A percentile compares a stretch with the other conserved stretches of the same genome.
phyloP scores from a whole-genome alignment of 2,797 vertebrate species.

The Scleropages formosus region DNA sequence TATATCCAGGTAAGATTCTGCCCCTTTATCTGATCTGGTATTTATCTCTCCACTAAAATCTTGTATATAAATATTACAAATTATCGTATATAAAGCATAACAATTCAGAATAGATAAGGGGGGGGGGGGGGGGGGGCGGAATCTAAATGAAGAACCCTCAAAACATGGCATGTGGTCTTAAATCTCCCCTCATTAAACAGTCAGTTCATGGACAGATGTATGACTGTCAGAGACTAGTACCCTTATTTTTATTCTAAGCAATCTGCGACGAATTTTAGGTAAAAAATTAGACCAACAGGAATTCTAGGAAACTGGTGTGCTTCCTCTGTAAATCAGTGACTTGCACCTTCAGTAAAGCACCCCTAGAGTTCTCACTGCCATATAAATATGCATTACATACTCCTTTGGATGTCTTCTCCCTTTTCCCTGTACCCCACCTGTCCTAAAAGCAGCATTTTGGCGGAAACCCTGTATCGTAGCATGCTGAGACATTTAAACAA shows the following conservation, averaged over 20 bases:
- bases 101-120: too few relatives aligned
- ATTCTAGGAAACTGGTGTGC: not conserved
- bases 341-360: not conserved
- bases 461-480: constrained; percentile 11
- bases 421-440: not conserved
- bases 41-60: too few relatives aligned
- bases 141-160: not conserved
- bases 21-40: too few relatives aligned
- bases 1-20: too few relatives aligned
- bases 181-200: constrained; percentile 6
- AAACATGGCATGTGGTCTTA: not conserved
- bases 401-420: not conserved
- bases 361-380: not conserved
- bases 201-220: constrained; percentile 3
- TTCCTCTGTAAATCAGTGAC: constrained; percentile 4
- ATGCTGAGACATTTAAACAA: not conserved
- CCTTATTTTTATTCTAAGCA: not conserved
- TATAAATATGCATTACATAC: not conserved
- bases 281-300: not conserved
- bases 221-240: not conserved
- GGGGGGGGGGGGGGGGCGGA: too few relatives aligned
- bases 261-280: not conserved
- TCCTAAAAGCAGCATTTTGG: constrained; percentile 14
- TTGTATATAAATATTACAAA: too few relatives aligned
- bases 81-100: too few relatives aligned